Evolutionary conservation across 1,140 invertebrate genomes (phyloP), one percentile per base, ranked within the genome.

Genomic region (Formica exsecta): DNA sequence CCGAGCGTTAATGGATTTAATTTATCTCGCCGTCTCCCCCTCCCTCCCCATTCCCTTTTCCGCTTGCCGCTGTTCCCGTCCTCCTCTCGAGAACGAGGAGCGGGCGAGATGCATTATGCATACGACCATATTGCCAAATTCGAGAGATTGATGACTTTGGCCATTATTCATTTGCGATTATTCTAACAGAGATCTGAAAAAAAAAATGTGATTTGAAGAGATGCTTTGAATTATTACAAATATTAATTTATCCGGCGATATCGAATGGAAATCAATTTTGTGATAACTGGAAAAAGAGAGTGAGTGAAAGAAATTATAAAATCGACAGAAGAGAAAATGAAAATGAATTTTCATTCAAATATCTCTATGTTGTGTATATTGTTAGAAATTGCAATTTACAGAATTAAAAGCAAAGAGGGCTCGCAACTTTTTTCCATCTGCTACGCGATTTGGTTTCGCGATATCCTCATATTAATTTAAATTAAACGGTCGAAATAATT

Each of bases 1-100:
- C 91, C 41, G 74, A 79, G 87, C 89, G 89, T 92, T 94, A 94
- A 94, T 95, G 93, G 93, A 94, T 94, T 95, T 92, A 90, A 92
- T 91, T 93, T 81, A 77, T 64, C 66, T 51, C 75, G 41, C 13
- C 36, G 44, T 59, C 71, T n/a, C 8, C 13, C 36, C 29, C 32
- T 0, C 32, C 7, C n/a, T 7, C 7, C 9, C 57, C 57, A 1
- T 8, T 0, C 19, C n/a, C 54, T 0, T 22, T 5, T 8, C 51
- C 51, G 3, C 51, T n/a, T 54, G 16, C 19, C 13, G 13, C 7
- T 38, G 64, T 38, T 32, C 11, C 61, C 70, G 25, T 62, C 44
- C 22, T 71, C n/a, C 11, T 29, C 11, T 22, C 44, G 32, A 36
- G 61, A 48, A 41, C 7, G 62, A 57, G 19, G 59, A 38, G 13